Conservation (phyloP, 1,140 invertebrate species). For the Drosophila asahinai region DNA sequence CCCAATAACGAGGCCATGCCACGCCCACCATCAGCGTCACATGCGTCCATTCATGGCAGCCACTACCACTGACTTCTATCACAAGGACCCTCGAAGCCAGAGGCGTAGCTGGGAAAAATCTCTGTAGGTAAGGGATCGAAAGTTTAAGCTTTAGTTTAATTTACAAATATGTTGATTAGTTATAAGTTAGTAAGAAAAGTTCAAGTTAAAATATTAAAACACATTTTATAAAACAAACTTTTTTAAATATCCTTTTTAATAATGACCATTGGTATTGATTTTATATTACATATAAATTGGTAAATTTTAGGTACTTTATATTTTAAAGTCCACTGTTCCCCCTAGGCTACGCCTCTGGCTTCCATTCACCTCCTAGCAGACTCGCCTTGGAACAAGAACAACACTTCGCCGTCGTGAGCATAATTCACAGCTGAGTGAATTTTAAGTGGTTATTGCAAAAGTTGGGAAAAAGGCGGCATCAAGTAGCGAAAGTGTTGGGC, state of each 20-base stretch:
- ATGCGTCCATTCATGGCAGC: constrained; percentile 70
- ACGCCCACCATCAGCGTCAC: constrained; percentile 51
- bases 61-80: constrained; percentile 14
- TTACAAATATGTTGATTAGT: background rate
- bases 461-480: constrained; percentile 64
- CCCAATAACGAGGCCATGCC: constrained; percentile 59
- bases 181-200: too few relatives aligned
- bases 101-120: background rate
- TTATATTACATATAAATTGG: too few relatives aligned
- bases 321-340: background rate
- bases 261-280: too few relatives aligned
- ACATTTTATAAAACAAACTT: too few relatives aligned
- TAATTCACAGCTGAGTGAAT: constrained; percentile 83
- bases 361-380: background rate
- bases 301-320: background rate
- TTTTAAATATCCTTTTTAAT: too few relatives aligned
- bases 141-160: background rate
- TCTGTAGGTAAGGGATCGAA: too few relatives aligned
- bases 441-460: constrained; percentile 84
- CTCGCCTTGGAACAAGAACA: constrained; percentile 65
- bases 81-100: constrained; percentile 16
- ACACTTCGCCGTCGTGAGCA: constrained; percentile 74
- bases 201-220: too few relatives aligned
- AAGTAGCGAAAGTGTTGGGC: constrained; percentile 75
- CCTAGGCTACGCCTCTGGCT: background rate